phyloP scores from a whole-genome alignment of 1,140 invertebrate species.

The Oncopodura yosiiana region DNA sequence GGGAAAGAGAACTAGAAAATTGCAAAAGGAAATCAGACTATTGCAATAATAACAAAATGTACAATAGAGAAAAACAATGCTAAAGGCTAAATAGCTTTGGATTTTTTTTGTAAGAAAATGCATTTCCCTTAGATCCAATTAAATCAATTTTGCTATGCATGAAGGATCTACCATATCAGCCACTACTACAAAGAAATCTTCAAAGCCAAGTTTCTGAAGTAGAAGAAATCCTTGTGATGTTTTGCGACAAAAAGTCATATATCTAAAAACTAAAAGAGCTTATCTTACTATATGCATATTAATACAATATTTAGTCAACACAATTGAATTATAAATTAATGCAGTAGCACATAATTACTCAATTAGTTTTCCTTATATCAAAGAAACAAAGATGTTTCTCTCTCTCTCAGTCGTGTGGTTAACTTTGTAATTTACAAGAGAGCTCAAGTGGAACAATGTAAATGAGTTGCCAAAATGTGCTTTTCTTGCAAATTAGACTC shows the following conservation, averaged over 20 bases:
- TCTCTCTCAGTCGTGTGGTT: too few relatives aligned
- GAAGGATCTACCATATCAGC: too few relatives aligned
- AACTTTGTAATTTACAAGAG: slow-evolving; percentile 19
- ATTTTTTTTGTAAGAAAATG: neutral
- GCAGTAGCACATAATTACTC: slow-evolving; percentile 23
- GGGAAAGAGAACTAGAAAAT: too few relatives aligned
- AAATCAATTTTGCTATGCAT: slow-evolving; percentile 22
- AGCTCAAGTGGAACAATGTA: slow-evolving; percentile 23
- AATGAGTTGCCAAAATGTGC: slow-evolving; percentile 28
- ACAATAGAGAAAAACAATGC: neutral
- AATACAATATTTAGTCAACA: neutral
- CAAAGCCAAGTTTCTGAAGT: slow-evolving; percentile 8
- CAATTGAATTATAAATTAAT: slow-evolving; percentile 17
- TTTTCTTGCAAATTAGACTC: slow-evolving; percentile 26
- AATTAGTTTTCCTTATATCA: too few relatives aligned
- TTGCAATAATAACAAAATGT: too few relatives aligned
- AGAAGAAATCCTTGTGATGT: too few relatives aligned
- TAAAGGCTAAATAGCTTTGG: neutral
- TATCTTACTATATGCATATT: neutral
- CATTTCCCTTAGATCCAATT: neutral
- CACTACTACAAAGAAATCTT: slow-evolving; percentile 2
- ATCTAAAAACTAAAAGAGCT: too few relatives aligned
- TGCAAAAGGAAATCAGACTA: too few relatives aligned
- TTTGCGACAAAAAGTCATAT: too few relatives aligned
- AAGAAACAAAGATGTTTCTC: slow-evolving; percentile 22